A percentile compares a stretch with the other conserved stretches of the same genome.
phyloP scores from a whole-genome alignment of 2,797 vertebrate species.

The Otolemur crassicaudatus region DNA sequence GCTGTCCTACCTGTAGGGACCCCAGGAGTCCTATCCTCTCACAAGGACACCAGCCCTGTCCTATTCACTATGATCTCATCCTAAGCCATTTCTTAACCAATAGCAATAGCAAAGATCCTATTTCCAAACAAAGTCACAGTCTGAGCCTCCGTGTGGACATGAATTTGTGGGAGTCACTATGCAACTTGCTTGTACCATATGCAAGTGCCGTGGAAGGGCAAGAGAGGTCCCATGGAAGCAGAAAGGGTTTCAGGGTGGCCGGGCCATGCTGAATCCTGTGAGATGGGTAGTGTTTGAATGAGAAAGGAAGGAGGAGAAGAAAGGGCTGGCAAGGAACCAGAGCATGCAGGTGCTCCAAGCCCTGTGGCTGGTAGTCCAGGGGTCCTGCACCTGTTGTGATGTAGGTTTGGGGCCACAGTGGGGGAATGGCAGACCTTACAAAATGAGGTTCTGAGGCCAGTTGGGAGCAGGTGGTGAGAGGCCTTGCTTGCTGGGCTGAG shows the following conservation, averaged over 20 bases:
- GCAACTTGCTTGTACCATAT: too few relatives aligned
- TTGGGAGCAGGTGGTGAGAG: background rate
- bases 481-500: background rate
- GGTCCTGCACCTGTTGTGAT: background rate
- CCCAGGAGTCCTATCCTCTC: background rate
- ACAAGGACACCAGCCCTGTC: too few relatives aligned
- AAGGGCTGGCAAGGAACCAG: background rate
- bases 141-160: background rate
- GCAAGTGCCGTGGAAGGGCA: background rate
- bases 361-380: too few relatives aligned
- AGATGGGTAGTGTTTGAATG: background rate
- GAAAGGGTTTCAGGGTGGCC: too few relatives aligned
- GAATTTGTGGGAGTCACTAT: background rate
- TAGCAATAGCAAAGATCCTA: background rate
- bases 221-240: background rate
- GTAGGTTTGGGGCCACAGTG: background rate
- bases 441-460: background rate
- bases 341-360: background rate
- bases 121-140: background rate
- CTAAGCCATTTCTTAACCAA: background rate
- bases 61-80: background rate
- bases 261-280: rapidly evolving
- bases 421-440: too few relatives aligned
- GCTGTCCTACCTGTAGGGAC: background rate
- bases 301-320: background rate